Evolutionary conservation across 2,797 vertebrate genomes (phyloP).

Genomic region (Darevskia mixta): DNA sequence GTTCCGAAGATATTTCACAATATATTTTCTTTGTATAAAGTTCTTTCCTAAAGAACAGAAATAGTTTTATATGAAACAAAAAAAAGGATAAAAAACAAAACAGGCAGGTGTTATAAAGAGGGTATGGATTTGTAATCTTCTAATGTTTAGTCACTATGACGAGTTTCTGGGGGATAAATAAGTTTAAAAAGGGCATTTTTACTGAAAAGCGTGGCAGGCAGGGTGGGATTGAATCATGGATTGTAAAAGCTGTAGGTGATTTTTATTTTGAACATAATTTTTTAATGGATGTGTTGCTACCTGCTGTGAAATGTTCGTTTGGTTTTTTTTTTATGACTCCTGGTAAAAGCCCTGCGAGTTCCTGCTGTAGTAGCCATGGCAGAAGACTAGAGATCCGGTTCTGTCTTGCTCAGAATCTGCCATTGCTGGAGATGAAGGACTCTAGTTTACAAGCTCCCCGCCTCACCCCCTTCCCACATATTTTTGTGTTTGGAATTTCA

Average conservation of each 20-base stretch:
- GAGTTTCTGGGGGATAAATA: conserved; percentile 74
- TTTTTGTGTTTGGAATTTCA: conserved; percentile 77
- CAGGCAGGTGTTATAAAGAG: conserved; percentile 76
- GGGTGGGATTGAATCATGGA: conserved; percentile 76
- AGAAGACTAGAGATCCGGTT: conserved; percentile 55
- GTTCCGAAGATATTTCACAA: conserved; percentile 83
- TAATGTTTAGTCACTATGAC: conserved; percentile 77
- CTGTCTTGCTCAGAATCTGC: conserved; percentile 56
- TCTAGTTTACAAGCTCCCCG: conserved; percentile 51
- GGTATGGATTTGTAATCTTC: conserved; percentile 80
- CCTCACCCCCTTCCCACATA: not conserved
- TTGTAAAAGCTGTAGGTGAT: conserved; percentile 80
- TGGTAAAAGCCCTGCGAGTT: conserved; percentile 41
- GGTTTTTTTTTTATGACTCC: conserved; percentile 48
- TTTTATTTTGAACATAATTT: conserved; percentile 87
- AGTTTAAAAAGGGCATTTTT: conserved; percentile 79
- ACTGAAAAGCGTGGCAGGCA: conserved; percentile 64
- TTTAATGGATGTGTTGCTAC: conserved; percentile 73
- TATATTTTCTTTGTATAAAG: conserved; percentile 88
- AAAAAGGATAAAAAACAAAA: conserved; percentile 55
- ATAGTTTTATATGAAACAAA: conserved; percentile 86
- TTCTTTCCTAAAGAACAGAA: conserved; percentile 87
- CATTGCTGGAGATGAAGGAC: conserved; percentile 65
- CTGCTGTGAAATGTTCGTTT: conserved; percentile 51
- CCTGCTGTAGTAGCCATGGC: conserved; percentile 33